Evolutionary conservation across 2,888 invertebrate genomes (phyloP).

Genomic region (Apoderus coryli): DNA sequence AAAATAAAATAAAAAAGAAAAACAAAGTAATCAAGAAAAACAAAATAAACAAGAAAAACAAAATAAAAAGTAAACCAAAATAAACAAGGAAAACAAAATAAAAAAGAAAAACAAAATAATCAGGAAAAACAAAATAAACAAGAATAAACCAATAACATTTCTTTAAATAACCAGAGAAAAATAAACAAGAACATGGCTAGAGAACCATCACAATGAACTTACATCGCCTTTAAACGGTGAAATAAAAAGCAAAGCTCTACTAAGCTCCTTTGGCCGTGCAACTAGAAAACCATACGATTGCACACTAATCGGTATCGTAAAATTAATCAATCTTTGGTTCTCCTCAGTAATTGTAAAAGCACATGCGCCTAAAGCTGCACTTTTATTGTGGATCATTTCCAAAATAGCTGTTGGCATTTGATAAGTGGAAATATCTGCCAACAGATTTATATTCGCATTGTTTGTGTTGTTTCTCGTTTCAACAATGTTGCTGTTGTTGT

Average conservation of each 20-base stretch:
- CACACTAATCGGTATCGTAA: conserved; percentile 61
- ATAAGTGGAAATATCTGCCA: conserved; percentile 21
- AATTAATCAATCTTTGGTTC: conserved; percentile 46
- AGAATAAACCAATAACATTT: no score
- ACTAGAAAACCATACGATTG: conserved; percentile 69
- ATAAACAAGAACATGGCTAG: no score
- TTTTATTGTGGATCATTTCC: conserved; percentile 35
- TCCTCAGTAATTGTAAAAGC: conserved; percentile 42
- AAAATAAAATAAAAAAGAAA: no score
- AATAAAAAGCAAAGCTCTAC: conserved; percentile 68
- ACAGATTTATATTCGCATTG: conserved; percentile 21
- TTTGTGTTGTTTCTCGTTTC: conserved; percentile 12
- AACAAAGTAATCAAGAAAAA: no score
- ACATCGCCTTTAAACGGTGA: conserved; percentile 64
- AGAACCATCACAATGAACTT: no score
- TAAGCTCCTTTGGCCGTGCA: conserved; percentile 63
- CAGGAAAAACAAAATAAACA: no score
- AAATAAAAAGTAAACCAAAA: no score
- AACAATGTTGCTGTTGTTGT: conserved; percentile 7
- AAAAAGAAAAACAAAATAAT: no score
- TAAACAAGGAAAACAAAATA: no score
- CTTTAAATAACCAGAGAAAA: no score
- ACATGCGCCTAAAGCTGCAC: conserved; percentile 43
- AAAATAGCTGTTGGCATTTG: conserved; percentile 32
- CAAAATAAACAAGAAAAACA: no score